Evolutionary conservation across 2,888 invertebrate species (phyloP).

Genomic region (Cantharis rufa): DNA sequence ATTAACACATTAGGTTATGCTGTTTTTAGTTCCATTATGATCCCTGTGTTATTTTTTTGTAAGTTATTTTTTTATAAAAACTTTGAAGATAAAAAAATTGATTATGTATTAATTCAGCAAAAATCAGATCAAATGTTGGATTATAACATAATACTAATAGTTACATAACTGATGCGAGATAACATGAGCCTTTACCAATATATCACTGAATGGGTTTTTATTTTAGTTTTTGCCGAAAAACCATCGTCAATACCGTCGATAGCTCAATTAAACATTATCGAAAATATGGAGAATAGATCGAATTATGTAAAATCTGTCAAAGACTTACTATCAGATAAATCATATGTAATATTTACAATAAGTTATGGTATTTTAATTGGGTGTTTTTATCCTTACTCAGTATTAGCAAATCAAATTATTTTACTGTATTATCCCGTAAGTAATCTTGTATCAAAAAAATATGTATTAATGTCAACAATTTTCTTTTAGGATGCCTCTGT

Average conservation of each 20-base stretch:
- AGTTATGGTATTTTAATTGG: conserved; percentile 96
- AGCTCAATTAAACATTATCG: conserved; percentile 70
- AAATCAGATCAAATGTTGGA: background rate
- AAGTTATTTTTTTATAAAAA: conserved; percentile 27
- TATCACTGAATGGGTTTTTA: background rate
- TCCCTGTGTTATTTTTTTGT: conserved; percentile 61
- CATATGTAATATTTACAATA: conserved; percentile 79
- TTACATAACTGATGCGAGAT: too few species aligned
- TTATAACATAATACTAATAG: too few species aligned
- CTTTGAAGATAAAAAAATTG: too few species aligned
- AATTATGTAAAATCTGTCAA: conserved; percentile 70
- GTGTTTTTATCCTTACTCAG: conserved; percentile 95
- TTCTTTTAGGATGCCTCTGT: background rate
- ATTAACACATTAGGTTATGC: conserved; percentile 87
- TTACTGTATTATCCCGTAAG: conserved; percentile 80
- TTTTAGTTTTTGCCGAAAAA: background rate
- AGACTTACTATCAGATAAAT: conserved; percentile 75
- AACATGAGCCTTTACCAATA: background rate
- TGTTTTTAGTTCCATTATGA: conserved; percentile 76
- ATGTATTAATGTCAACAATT: background rate
- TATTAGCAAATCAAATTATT: conserved; percentile 88
- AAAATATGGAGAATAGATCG: conserved; percentile 60
- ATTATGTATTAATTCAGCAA: too few species aligned
- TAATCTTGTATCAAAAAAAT: too few species aligned
- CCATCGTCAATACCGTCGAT: conserved; percentile 67